Evolutionary conservation across 2,888 invertebrate genomes (phyloP), one percentile per base, ranked within the genome.

Genomic region (Trichopria drosophilae): DNA sequence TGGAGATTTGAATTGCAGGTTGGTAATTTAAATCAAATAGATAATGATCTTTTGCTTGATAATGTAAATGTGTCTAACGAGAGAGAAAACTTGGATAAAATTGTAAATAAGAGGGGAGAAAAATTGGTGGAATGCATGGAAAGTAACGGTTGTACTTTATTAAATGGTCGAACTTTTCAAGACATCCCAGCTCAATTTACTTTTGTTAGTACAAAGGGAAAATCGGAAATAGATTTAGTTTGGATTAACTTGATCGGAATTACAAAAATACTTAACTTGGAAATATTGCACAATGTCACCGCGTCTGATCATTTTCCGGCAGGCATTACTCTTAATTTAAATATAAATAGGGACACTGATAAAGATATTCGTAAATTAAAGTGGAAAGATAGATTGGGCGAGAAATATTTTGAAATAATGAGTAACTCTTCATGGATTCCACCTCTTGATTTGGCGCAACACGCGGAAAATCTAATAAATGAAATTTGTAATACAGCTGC

Each of bases 131-230:
- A 29, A 9, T 29, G 31, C 10, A 29, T 5, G 32, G 32, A 32
- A 19, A 32, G 32, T 32, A 32, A 32, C 9, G 32, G 32, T 15
- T n/a, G 32, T 32, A 32, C 19, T 32, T 32, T 32, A 15, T 32
- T 32, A 32, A 32, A 32, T 13, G 32, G 32, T 3, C 32, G 32
- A 15, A 32, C 32, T 15, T 32, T 2, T 32, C 10, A 13, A 13
- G 32, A 32, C 19, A 15, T n/a, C 10, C 32, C 32, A 13, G 32
- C 32, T 5, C 32, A 32, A 6, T 32, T 32, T 32, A 13, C 32
- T 3, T 32, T 32, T 32, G 15, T 32, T 16, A 13, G 6, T 13
- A 5, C 32, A 13, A 32, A 32, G 12, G 16, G 32, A n/a, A 32
- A 12, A 12, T 32, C 32, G 4, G 19, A 16, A 32, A 32, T 32